phyloP scores from a whole-genome alignment of 2,888 invertebrate species.

The Heliothis peltigera region DNA sequence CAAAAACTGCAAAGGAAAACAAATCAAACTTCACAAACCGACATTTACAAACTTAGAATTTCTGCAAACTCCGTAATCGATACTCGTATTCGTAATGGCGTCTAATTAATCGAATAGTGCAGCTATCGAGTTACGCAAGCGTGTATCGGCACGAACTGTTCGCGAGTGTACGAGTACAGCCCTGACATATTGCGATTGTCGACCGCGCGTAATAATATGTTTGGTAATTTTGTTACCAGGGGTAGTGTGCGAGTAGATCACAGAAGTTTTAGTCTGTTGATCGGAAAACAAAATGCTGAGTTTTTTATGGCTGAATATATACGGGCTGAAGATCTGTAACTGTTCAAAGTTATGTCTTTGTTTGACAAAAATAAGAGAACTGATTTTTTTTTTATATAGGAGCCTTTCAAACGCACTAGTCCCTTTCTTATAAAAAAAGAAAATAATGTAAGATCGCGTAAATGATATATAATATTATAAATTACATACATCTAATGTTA shows the following conservation, averaged over 20 bases:
- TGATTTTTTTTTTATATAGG: too few relatives aligned
- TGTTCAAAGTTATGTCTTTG: too few relatives aligned
- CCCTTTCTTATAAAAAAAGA: too few relatives aligned
- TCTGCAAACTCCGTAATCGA: slow-evolving; percentile 46
- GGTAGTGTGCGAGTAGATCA: not conserved
- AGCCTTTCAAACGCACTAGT: too few relatives aligned
- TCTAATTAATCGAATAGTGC: slow-evolving; percentile 47
- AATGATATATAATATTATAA: too few relatives aligned
- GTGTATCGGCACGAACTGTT: slow-evolving; percentile 27
- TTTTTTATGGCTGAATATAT: too few relatives aligned
- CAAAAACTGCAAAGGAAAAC: slow-evolving; percentile 18
- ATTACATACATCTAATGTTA: too few relatives aligned
- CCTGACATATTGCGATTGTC: slow-evolving; percentile 62
- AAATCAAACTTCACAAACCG: slow-evolving; percentile 34
- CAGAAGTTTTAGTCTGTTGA: slow-evolving; percentile 24
- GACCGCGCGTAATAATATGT: slow-evolving; percentile 53
- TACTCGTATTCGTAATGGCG: slow-evolving; percentile 25
- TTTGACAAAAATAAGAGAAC: too few relatives aligned
- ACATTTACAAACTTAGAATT: slow-evolving; percentile 43
- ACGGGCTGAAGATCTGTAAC: too few relatives aligned
- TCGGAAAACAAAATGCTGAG: too few relatives aligned
- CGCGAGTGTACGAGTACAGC: slow-evolving; percentile 48
- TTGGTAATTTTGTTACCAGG: slow-evolving; percentile 53
- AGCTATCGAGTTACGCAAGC: slow-evolving; percentile 40
- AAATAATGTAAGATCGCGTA: too few relatives aligned